A percentile compares a stretch with the other conserved stretches of the same genome.
phyloP scores from a whole-genome alignment of 2,113 vertebrate species.

The Ascaphus truei region DNA sequence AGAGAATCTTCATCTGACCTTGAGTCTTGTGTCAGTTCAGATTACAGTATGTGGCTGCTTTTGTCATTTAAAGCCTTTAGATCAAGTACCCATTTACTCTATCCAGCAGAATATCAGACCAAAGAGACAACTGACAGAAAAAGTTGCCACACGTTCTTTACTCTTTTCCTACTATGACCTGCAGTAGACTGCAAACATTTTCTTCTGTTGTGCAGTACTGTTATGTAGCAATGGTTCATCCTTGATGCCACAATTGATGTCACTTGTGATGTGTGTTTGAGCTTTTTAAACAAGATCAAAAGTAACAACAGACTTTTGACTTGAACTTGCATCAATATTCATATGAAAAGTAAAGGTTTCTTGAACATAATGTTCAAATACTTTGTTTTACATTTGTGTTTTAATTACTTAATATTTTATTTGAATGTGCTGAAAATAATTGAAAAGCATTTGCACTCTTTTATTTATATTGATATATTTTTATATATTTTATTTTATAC shows the following conservation, averaged over 20 bases:
- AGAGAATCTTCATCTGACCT: conserved; percentile 29
- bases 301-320: no score
- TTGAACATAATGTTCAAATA: no score
- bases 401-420: no score
- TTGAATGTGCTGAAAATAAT: no score
- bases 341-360: no score
- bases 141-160: conserved; percentile 19
- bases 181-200: conserved; percentile 7
- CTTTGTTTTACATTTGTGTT: no score
- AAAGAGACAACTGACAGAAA: conserved; percentile 30
- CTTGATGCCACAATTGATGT: neutral
- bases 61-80: conserved; percentile 31
- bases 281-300: no score
- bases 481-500: no score
- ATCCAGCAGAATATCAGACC: conserved; percentile 25
- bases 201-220: neutral
- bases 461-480: no score
- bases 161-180: conserved; percentile 13
- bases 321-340: no score
- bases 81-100: conserved; percentile 22
- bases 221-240: neutral
- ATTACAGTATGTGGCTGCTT: conserved; percentile 30
- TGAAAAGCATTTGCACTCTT: no score
- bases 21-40: conserved; percentile 26
- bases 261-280: no score